Evolutionary conservation across 2,113 vertebrate species (phyloP).

Genomic region (Tenebrosternarchus preto): DNA sequence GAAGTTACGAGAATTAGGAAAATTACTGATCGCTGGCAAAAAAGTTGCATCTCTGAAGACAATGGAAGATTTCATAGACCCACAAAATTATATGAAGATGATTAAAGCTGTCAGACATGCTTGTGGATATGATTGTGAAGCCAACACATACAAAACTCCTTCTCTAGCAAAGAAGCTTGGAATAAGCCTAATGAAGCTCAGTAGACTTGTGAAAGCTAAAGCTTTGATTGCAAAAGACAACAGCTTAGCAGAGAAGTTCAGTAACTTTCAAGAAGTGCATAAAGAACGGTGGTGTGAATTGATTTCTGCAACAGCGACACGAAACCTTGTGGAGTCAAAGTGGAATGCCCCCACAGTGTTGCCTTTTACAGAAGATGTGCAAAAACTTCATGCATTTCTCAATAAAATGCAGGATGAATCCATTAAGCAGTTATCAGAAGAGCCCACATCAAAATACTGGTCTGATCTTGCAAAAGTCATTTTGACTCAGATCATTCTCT

Average conservation of each 20-base stretch:
- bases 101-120: neutral
- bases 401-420: conserved; percentile 29
- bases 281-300: conserved; percentile 33
- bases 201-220: conserved; percentile 7
- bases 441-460: conserved; percentile 10
- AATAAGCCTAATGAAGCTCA: conserved; percentile 12
- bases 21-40: conserved; percentile 20
- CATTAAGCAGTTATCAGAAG: neutral
- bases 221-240: conserved; percentile 28
- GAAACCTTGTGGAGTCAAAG: conserved; percentile 19
- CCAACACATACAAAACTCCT: conserved; percentile 11
- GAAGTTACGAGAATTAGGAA: conserved; percentile 38
- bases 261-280: conserved; percentile 13
- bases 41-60: conserved; percentile 16
- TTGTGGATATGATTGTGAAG: conserved; percentile 29
- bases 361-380: conserved; percentile 45
- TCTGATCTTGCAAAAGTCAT: conserved; percentile 25
- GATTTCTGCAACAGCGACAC: conserved; percentile 1
- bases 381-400: conserved; percentile 42
- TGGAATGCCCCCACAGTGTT: conserved; percentile 35
- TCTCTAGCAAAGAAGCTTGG: conserved; percentile 16
- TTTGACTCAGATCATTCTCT: conserved; percentile 35
- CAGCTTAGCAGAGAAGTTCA: conserved; percentile 21
- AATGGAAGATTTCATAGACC: conserved; percentile 32
- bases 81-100: conserved; percentile 9